Evolutionary conservation across 2,888 invertebrate species (phyloP), one percentile per base, ranked within the genome.

Genomic region (Bhutanitis thaidina): DNA sequence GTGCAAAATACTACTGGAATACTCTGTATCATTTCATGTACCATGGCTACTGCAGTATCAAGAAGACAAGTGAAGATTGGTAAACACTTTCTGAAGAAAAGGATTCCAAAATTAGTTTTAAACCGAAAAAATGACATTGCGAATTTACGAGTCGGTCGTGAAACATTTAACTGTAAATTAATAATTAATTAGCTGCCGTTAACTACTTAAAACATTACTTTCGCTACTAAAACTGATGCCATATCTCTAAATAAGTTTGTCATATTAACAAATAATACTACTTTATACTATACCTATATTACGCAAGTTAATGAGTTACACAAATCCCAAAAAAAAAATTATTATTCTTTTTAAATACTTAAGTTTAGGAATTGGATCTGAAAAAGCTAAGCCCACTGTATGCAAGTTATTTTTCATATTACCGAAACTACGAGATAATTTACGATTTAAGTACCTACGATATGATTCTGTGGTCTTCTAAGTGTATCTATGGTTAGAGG

Each of bases 231-330:
- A 5, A 8, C 27, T 27, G 27, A 27, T 27, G 27, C 7, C 5
- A 7, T 34, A 27, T 32, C 35, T 38, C 46, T 51, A 59, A 61
- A 68, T 63, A 73, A 74, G 67, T 76, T 65, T 75, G 74, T 68
- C 78, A 70, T 65, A 65, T 27, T 63, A 66, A 56, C 55, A 54
- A 61, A 29, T 46, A 49, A 50, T 47, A 49, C 56, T 60, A 65
- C 52, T 66, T 69, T 57, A 69, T 27, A 49, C 53, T 69, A 69
- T n/a, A 12, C 62, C 74, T 77, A 74, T 68, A 61, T 72, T 80
- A 68, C 54, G 62, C 66, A 66, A 67, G 69, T 76, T 76, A 80
- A 80, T 81, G 81, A 79, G 73, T 81, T 79, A 76, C 62, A 71
- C 68, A 71, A 69, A 65, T 73, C 68, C 66, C 66, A 70, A 69